Evolutionary conservation across 1,140 invertebrate genomes (phyloP).

Genomic region (Anastrepha obliqua): DNA sequence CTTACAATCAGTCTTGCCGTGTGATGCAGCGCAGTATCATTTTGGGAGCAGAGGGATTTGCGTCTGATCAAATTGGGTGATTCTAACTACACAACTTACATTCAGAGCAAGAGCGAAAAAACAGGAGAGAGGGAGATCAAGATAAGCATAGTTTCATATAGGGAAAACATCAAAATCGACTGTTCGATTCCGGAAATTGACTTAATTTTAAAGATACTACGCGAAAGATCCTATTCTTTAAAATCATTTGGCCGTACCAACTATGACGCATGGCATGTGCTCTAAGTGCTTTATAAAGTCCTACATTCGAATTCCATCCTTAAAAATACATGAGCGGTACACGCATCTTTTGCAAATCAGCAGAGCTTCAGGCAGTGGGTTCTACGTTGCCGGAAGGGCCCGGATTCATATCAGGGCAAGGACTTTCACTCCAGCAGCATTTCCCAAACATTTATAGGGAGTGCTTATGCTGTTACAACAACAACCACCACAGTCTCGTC

Average conservation of each 20-base stretch:
- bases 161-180: conserved; percentile 16
- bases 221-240: neutral
- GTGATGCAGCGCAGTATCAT: conserved; percentile 1
- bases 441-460: too few relatives aligned
- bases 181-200: conserved; percentile 11
- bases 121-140: neutral
- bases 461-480: too few relatives aligned
- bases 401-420: too few relatives aligned
- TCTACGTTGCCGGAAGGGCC: too few relatives aligned
- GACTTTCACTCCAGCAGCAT: too few relatives aligned
- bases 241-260: conserved; percentile 17
- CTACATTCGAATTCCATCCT: neutral
- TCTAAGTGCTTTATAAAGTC: neutral
- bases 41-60: conserved; percentile 7
- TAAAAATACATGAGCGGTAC: neutral
- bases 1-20: neutral
- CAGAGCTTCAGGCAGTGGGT: neutral
- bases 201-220: neutral
- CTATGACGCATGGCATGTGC: neutral
- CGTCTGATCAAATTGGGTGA: neutral
- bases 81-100: neutral
- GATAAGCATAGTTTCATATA: conserved; percentile 1
- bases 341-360: conserved; percentile 6
- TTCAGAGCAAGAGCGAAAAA: neutral
- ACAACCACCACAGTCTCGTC: neutral